Evolutionary conservation across 1,140 invertebrate species (phyloP).

Genomic region (Medauroidea extradentata): DNA sequence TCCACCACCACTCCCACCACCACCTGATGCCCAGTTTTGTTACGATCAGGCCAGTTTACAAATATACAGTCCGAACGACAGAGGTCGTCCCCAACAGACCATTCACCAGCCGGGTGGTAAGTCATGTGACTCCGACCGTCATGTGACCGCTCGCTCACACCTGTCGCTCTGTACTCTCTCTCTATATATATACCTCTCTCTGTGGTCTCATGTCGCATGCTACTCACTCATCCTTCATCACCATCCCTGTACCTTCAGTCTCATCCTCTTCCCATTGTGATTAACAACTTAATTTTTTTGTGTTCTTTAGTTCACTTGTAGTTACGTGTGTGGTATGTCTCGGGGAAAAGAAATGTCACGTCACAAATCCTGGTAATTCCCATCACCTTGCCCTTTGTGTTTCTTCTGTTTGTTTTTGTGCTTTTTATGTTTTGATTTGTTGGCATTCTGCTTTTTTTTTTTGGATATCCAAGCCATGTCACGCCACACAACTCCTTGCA

Average conservation of each 20-base stretch:
- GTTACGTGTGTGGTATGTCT: background rate
- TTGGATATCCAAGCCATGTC: background rate
- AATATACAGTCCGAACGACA: conserved; percentile 47
- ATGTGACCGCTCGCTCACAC: conserved; percentile 36
- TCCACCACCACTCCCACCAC: conserved; percentile 38
- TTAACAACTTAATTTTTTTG: too few species aligned
- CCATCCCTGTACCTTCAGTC: too few species aligned
- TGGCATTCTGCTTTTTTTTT: conserved; percentile 7
- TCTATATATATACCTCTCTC: conserved; percentile 8
- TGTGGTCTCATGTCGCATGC: conserved; percentile 11
- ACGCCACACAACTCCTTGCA: too few species aligned
- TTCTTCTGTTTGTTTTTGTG: conserved; percentile 9
- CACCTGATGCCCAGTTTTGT: conserved; percentile 51
- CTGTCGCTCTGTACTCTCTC: conserved; percentile 5
- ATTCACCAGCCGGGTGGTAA: conserved; percentile 55
- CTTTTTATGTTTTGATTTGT: conserved; percentile 13
- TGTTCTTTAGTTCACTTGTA: conserved; percentile 1
- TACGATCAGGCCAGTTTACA: conserved; percentile 46
- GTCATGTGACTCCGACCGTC: conserved; percentile 49
- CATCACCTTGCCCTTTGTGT: background rate
- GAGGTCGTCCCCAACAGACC: conserved; percentile 43
- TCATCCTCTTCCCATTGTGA: too few species aligned
- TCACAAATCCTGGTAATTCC: background rate
- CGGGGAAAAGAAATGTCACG: too few species aligned
- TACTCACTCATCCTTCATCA: too few species aligned